A percentile compares a stretch with the other conserved stretches of the same genome.
Evolutionary conservation across 2,797 vertebrate genomes (phyloP).

Genomic region (Avahi laniger): DNA sequence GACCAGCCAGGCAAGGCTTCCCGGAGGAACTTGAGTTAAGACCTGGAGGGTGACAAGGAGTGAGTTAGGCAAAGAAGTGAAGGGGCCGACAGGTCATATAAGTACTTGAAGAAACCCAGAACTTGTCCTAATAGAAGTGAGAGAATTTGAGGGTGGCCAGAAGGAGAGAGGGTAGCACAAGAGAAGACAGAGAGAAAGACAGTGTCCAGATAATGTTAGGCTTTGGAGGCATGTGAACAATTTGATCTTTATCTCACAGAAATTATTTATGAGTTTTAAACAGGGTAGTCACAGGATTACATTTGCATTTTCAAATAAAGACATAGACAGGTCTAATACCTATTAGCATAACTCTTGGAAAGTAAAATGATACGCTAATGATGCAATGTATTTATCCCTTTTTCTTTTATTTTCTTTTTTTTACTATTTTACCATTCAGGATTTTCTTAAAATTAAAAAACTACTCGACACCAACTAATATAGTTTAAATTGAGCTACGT

Average conservation of each 20-base stretch:
- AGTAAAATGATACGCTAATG: neutral
- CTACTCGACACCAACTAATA: neutral
- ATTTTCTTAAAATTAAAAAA: slow-evolving; percentile 46
- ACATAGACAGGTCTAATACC: neutral
- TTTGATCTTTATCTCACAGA: neutral
- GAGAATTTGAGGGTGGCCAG: neutral
- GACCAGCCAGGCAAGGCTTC: neutral
- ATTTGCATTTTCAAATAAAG: slow-evolving; percentile 17
- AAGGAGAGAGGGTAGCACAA: neutral
- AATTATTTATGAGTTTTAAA: neutral
- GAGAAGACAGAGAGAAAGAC: neutral
- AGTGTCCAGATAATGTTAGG: neutral
- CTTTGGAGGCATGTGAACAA: neutral
- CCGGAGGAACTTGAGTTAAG: neutral
- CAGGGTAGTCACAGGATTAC: neutral
- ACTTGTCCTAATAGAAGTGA: neutral
- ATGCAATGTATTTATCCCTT: neutral
- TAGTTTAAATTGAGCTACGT: neutral
- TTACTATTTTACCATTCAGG: neutral
- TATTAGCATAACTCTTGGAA: slow-evolving; percentile 6
- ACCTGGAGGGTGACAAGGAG: neutral
- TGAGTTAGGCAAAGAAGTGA: neutral
- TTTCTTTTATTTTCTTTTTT: slow-evolving; percentile 55
- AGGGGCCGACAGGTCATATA: neutral
- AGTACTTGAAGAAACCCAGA: neutral